Conservation (phyloP, 2,888 invertebrate species). For the Bombylius major region DNA sequence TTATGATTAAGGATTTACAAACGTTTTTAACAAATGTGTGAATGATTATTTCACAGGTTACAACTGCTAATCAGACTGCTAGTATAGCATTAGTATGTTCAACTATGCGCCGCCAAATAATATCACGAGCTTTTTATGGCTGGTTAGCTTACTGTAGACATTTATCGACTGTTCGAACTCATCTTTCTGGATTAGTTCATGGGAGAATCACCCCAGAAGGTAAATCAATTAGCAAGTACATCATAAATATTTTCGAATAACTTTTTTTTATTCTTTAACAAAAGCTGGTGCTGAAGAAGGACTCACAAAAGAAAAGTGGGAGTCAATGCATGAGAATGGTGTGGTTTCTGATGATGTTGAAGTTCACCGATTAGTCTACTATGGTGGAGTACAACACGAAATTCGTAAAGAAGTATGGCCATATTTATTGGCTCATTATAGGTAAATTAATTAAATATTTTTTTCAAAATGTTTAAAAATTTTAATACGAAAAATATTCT, state of each 20-base stretch:
- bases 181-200: slow-evolving; percentile 79
- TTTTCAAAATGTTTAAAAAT: not conserved
- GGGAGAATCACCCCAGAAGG: slow-evolving; percentile 53
- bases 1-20: no score
- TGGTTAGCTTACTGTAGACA: slow-evolving; percentile 93
- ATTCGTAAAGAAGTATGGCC: slow-evolving; percentile 76
- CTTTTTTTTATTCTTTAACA: slow-evolving; percentile 1
- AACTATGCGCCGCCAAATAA: slow-evolving; percentile 89
- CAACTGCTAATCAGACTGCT: slow-evolving; percentile 37
- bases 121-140: slow-evolving; percentile 90
- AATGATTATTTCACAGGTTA: slow-evolving; percentile 19
- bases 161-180: slow-evolving; percentile 81
- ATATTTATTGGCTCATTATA: slow-evolving; percentile 73
- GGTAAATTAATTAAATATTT: slow-evolving; percentile 26
- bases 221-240: slow-evolving; percentile 18
- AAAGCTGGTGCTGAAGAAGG: slow-evolving; percentile 51
- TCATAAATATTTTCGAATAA: no score
- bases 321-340: slow-evolving; percentile 49
- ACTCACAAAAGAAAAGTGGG: slow-evolving; percentile 67
- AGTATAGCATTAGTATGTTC: slow-evolving; percentile 73
- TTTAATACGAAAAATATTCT: not conserved
- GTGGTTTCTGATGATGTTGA: slow-evolving; percentile 52
- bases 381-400: slow-evolving; percentile 73
- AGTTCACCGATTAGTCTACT: slow-evolving; percentile 73
- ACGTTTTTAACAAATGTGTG: slow-evolving; percentile 8